Conservation (phyloP, 1,140 invertebrate genomes). For the Oreohelix idahoensis region DNA sequence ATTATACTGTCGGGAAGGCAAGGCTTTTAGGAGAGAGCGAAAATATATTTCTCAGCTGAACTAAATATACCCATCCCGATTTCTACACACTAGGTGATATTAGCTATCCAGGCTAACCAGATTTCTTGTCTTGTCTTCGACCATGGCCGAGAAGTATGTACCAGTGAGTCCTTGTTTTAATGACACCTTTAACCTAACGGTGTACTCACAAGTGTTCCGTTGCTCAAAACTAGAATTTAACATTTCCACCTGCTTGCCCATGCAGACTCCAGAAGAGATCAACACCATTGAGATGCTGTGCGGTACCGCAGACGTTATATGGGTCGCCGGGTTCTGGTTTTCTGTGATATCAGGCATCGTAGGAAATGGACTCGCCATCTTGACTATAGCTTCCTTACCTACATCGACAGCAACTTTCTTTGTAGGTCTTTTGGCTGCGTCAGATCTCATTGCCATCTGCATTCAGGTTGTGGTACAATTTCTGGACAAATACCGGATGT, state of each 20-base stretch:
- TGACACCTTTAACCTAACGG: constrained; percentile 14
- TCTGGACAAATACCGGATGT: constrained; percentile 39
- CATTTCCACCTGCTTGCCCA: background rate
- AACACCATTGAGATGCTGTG: constrained; percentile 7
- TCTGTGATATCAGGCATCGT: constrained; percentile 50
- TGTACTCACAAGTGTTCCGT: background rate
- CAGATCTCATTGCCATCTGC: constrained; percentile 50
- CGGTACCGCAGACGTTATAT: background rate
- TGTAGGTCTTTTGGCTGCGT: constrained; percentile 53
- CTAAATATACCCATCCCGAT: background rate
- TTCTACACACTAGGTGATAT: background rate
- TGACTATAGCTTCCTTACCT: constrained; percentile 52
- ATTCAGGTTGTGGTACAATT: constrained; percentile 51
- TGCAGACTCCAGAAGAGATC: background rate
- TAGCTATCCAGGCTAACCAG: background rate
- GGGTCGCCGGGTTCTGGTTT: constrained; percentile 51
- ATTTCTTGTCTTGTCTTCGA: background rate
- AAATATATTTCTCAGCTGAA: background rate
- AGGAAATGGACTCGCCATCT: constrained; percentile 52
- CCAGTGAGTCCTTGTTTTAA: background rate
- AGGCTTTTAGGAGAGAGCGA: background rate
- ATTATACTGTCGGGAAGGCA: too few species aligned
- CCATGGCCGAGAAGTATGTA: background rate
- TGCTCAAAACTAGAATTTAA: constrained; percentile 17
- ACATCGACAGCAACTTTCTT: constrained; percentile 53